Base-by-base conservation (phyloP, 2,113 vertebrate genomes). In the Eonycteris spelaea region DNA sequence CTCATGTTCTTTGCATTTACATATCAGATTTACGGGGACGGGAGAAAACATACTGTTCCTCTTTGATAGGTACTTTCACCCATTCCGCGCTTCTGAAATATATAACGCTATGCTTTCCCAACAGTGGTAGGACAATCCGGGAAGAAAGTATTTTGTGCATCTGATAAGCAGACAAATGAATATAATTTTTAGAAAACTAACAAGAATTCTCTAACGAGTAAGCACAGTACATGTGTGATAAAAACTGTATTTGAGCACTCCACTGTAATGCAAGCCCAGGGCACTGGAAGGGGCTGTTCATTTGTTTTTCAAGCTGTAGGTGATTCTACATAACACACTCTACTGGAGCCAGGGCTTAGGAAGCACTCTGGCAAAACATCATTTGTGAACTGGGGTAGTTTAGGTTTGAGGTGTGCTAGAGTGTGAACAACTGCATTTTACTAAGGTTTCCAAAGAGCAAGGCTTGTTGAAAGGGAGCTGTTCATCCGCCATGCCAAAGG, bases 361-460 rank as follows among this genome's bases (percentile, higher is more conserved):
- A 92, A 96, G 89, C 70, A 87, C 93, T 91, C 43, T 92, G 95
- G 83, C 83, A 91, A 94, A 89, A 83, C 65, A 43, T 53, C 28
- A 53, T 78, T 88, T 95, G 51, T 89, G 73, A 78, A 71, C 89
- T 79, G 78, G 94, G 80, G 55, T 95, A 53, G 45, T 95, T 93
- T 80, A 55, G 40, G 75, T 90, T 73, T 95, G 94, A 61, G 86
- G 79, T 89, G 86, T 93, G 74, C 74, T 1, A 19, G 43, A 85
- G 75, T 90, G 73, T 70, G 87, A 95, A 80, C 74, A 70, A 83
- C 73, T 93, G 57, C 28, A 51, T 97, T 97, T 96, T 92, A 85
- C 82, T 61, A 86, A 95, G 68, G 10, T 95, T 97, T 93, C 22
- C 71, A 77, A 82, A 92, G 35, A 90, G 22, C n/a, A 55, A 95